Evolutionary conservation across 2,888 invertebrate species (phyloP), one percentile per base, ranked within the genome.

Genomic region (Prenolepis imparis): DNA sequence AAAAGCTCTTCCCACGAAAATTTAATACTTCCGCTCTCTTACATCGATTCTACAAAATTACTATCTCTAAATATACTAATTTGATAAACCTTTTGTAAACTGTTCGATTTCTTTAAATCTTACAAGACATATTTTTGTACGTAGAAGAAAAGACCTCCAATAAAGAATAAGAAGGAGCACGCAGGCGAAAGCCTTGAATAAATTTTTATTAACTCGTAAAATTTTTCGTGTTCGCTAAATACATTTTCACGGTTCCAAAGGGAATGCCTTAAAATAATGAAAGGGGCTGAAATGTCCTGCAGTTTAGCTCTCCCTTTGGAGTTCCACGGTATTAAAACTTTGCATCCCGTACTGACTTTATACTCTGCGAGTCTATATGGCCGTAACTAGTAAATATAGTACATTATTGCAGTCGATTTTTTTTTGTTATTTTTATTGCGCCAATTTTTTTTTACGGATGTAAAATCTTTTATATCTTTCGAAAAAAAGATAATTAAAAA

Each of bases 141-240:
- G 11, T 6, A 8, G 1, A 73, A 21, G 0, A 57, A 2, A 8
- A 32, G 44, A 41, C 3, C 36, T n/a, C 28, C 66, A 21, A 24
- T 36, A 24, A 67, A 67, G 8, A 55, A 44, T 57, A 55, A 39
- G 39, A 3, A 28, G n/a, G n/a, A n/a, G 28, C 32, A 68, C 15
- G 32, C 18, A 18, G 12, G 6, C 11, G n/a, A 41, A 12, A 18
- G 21, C 41, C 4, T 44, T 59, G 21, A 73, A 73, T 73, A 73
- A 57, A 73, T 73, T 74, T 78, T 73, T 78, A 78, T 78, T 44
- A 78, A 59, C 59, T 59, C 73, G 21, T 44, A 73, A 59, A 78
- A 44, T 78, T 78, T 73, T 78, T 73, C 41, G 59, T 59, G 57
- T 78, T 48, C 44, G 59, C 78, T 78, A 78, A 78, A 78, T 78